A percentile compares a stretch with the other conserved stretches of the same genome.
Evolutionary conservation across 2,888 invertebrate genomes (phyloP).

Genomic region (Scaeva pyrastri): DNA sequence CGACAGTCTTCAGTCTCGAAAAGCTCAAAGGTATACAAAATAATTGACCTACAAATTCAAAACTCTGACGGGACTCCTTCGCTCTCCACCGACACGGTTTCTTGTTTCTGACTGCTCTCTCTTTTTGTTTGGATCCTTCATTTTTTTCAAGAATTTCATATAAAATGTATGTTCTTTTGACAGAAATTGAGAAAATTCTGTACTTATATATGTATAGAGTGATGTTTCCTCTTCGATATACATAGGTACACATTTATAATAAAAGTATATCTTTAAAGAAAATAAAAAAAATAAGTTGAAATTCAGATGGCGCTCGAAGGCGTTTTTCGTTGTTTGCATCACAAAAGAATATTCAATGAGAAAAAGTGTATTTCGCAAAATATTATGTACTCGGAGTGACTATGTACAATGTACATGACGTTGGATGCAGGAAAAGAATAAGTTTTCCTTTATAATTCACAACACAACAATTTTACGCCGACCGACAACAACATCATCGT

Average conservation of each 20-base stretch:
- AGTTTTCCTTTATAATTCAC: conserved; percentile 12
- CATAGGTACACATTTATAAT: neutral
- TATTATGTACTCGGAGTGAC: neutral
- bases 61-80: neutral
- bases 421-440: neutral
- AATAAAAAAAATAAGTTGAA: conserved; percentile 10
- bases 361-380: conserved; percentile 18
- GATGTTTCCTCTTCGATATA: conserved; percentile 6
- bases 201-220: neutral
- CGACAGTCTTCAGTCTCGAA: neutral
- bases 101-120: neutral
- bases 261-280: neutral
- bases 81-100: neutral
- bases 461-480: neutral
- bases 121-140: neutral
- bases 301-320: conserved; percentile 33
- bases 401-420: too few relatives aligned
- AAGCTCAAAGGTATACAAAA: conserved; percentile 3
- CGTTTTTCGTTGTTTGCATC: conserved; percentile 46
- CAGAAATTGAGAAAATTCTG: conserved; percentile 14
- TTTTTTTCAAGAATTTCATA: neutral
- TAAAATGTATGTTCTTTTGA: conserved; percentile 10
- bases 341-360: conserved; percentile 54
- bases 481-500: neutral
- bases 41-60: conserved; percentile 31